Base-by-base conservation (phyloP, 2,888 invertebrate species). In the Odontomyia ornata region DNA sequence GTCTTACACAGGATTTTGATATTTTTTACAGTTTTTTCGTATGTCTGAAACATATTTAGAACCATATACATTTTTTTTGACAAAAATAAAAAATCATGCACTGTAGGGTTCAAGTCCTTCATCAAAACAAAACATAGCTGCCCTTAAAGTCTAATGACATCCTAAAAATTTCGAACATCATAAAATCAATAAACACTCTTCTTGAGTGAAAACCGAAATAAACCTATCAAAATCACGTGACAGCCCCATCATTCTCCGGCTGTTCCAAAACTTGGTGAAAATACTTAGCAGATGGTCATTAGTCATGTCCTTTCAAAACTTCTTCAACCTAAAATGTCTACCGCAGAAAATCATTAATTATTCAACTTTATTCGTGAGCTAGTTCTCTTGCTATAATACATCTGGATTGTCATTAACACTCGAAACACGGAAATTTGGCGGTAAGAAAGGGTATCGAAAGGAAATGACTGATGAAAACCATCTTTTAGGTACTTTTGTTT, bases 261-360 rank as follows among this genome's bases (percentile, higher is more conserved):
- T 25, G 25, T 7, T 18, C 15, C 52, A 25, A 60, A 60, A 60
- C 60, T 60, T 60, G 15, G 13, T 13, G 23, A 25, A 21, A 25
- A 60, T 60, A 25, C 60, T 21, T 23, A n/a, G 9, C 64, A 15
- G 30, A 23, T 23, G 73, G 57, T 73, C 73, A 73, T 73, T 73
- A 73, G 73, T 73, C 73, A 73, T 73, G 60, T 57, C 73, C 60
- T 36, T 73, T 36, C 57, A 73, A 73, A 73, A 30, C 60, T 57
- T 60, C 25, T n/a, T 28, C 60, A 57, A 60, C 36, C 60, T 57
- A 18, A 73, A 73, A 73, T 60, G 73, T 57, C 73, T 57, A 73
- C 60, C 57, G 36, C 57, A 73, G 57, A 57, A 60, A 73, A 57
- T 57, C 73, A 73, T 73, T 73, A 73, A 73, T 73, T 73, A 73